Conservation (phyloP, 2,113 vertebrate species). For the Pygoscelis antarcticus region DNA sequence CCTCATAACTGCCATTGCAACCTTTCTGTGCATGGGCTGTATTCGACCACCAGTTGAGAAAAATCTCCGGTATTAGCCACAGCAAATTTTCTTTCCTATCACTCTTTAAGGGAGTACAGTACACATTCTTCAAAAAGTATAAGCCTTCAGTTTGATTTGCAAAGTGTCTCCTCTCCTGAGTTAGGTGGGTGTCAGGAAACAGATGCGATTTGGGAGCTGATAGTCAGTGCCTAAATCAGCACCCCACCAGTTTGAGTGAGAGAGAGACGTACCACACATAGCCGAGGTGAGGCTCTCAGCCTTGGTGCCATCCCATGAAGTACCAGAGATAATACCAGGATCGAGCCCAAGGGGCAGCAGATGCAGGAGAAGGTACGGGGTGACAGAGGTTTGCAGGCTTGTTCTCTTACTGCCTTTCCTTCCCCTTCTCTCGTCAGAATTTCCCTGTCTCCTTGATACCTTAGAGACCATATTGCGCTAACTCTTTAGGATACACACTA, state of each 20-base stretch:
- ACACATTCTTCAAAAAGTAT: background rate
- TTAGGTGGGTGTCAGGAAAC: background rate
- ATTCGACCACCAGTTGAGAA: background rate
- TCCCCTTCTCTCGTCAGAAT: background rate
- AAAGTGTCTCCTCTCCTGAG: background rate
- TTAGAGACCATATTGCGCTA: background rate
- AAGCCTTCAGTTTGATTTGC: background rate
- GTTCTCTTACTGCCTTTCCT: background rate
- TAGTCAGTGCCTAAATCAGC: background rate
- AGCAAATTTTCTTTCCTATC: background rate
- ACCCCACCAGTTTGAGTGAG: background rate
- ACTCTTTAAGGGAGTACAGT: background rate
- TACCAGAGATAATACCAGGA: background rate
- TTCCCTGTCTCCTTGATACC: background rate
- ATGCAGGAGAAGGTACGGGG: background rate
- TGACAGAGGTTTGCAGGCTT: background rate
- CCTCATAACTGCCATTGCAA: background rate
- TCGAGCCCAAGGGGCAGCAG: background rate
- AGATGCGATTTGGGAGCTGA: background rate
- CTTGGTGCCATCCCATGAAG: background rate
- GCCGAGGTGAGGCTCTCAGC: background rate
- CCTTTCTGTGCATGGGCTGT: background rate
- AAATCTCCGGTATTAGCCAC: background rate
- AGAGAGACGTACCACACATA: background rate
- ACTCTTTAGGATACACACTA: background rate